Evolutionary conservation across 2,888 invertebrate genomes (phyloP).

Genomic region (Malthinus seriepunctatus): DNA sequence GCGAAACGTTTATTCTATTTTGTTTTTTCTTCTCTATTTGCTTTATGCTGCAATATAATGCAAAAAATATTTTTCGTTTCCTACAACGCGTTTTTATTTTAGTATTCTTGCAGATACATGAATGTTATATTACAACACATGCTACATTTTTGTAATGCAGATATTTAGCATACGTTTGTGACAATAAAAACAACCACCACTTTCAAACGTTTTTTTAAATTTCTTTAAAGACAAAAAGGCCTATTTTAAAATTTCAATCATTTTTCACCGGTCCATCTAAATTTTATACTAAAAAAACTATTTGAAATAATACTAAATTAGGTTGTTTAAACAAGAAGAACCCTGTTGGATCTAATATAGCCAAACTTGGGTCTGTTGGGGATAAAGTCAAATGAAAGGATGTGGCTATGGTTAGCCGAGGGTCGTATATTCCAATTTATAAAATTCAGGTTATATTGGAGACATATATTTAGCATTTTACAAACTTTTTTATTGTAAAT

Average conservation of each 20-base stretch:
- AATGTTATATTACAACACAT: conserved; percentile 33
- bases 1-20: too few species aligned
- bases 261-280: too few species aligned
- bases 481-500: background rate
- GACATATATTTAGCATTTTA: conserved; percentile 16
- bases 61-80: background rate
- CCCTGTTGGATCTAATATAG: conserved; percentile 17
- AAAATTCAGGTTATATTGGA: conserved; percentile 37
- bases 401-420: conserved; percentile 35
- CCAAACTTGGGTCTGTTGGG: conserved; percentile 10
- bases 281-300: background rate
- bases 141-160: conserved; percentile 16
- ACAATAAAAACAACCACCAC: conserved; percentile 15
- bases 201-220: too few species aligned
- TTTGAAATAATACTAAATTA: conserved; percentile 12
- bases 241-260: too few species aligned
- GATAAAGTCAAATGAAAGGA: conserved; percentile 34
- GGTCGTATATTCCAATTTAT: conserved; percentile 44
- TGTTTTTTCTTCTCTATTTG: too few species aligned
- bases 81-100: conserved; percentile 8
- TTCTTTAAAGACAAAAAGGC: too few species aligned
- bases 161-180: conserved; percentile 16
- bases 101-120: conserved; percentile 25
- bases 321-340: conserved; percentile 12
- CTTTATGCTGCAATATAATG: too few species aligned